A percentile compares a stretch with the other conserved stretches of the same genome.
These are phyloP conservation scores for Ceratosolen solmsi DNA, from an alignment of 1,140 invertebrate species.

Conservation along the genomic window DNA sequence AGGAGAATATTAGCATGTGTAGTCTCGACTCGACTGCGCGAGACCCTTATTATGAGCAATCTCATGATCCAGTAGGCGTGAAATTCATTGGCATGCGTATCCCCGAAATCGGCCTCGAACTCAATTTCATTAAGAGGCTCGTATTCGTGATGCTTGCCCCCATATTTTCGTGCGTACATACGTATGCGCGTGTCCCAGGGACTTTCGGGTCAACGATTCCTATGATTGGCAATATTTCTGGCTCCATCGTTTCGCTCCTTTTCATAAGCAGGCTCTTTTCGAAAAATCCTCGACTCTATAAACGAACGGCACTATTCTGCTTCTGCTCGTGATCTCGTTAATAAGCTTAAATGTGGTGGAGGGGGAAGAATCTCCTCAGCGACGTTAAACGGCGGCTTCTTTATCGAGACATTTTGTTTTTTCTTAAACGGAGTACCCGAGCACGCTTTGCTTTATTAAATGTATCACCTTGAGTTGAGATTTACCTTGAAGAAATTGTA, in stretches of 20 bases:
- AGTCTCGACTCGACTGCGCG: not conserved
- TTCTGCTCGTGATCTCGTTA: not conserved
- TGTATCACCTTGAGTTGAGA: not conserved
- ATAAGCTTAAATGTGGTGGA: not conserved
- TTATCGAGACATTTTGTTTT: too few species aligned
- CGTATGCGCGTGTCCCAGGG: constrained; percentile 37
- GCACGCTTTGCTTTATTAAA: too few species aligned
- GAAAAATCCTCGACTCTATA: too few species aligned
- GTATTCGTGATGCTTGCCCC: not conserved
- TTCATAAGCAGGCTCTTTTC: not conserved
- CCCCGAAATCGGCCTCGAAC: constrained; percentile 51
- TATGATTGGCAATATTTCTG: constrained; percentile 5
- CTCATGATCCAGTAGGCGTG: constrained; percentile 23
- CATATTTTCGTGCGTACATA: too few species aligned
- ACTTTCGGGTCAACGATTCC: constrained; percentile 50
- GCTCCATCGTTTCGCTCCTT: not conserved
- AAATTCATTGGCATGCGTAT: constrained; percentile 28
- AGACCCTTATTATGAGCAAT: not conserved
- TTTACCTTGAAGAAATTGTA: not conserved
- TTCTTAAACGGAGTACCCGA: too few species aligned
- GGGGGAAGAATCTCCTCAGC: too few species aligned
- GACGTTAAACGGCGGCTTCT: too few species aligned
- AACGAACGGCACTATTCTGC: not conserved
- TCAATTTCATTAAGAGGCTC: constrained; percentile 52
- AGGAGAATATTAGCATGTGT: not conserved